phyloP scores from a whole-genome alignment of 2,888 invertebrate species.

The Drymonia ruficornis region DNA sequence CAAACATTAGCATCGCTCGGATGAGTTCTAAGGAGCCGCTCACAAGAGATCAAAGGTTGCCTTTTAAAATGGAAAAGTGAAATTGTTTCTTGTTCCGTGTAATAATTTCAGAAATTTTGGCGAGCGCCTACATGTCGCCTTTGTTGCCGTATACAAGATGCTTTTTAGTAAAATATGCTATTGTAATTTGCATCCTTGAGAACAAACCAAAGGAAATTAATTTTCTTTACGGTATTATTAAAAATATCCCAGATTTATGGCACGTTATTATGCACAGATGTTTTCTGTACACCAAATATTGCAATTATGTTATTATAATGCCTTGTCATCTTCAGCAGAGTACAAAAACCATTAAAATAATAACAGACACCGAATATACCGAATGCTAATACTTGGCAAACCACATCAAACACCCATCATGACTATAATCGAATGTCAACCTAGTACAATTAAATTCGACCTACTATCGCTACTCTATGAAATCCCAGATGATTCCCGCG shows the following conservation, averaged over 20 bases:
- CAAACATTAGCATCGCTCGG: neutral
- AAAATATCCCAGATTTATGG: too few relatives aligned
- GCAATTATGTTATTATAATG: too few relatives aligned
- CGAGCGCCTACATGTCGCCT: conserved; percentile 11
- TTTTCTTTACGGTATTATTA: too few relatives aligned
- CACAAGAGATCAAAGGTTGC: neutral
- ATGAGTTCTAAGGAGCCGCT: neutral
- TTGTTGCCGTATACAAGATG: conserved; percentile 4
- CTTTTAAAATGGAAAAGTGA: conserved; percentile 16
- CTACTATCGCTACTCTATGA: neutral
- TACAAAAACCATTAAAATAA: too few relatives aligned
- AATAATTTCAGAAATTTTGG: conserved; percentile 15
- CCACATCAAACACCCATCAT: too few relatives aligned
- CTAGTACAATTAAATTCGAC: too few relatives aligned
- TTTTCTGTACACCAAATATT: too few relatives aligned
- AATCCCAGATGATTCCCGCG: conserved; percentile 19
- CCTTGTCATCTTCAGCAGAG: too few relatives aligned
- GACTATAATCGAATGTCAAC: too few relatives aligned
- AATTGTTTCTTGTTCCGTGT: conserved; percentile 23
- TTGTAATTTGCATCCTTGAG: neutral
- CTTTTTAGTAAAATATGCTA: neutral
- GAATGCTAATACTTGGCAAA: too few relatives aligned
- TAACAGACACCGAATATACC: too few relatives aligned
- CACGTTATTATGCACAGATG: too few relatives aligned
- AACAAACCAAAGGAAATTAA: neutral